phyloP scores from a whole-genome alignment of 2,888 invertebrate species.

The Smittia sp. region DNA sequence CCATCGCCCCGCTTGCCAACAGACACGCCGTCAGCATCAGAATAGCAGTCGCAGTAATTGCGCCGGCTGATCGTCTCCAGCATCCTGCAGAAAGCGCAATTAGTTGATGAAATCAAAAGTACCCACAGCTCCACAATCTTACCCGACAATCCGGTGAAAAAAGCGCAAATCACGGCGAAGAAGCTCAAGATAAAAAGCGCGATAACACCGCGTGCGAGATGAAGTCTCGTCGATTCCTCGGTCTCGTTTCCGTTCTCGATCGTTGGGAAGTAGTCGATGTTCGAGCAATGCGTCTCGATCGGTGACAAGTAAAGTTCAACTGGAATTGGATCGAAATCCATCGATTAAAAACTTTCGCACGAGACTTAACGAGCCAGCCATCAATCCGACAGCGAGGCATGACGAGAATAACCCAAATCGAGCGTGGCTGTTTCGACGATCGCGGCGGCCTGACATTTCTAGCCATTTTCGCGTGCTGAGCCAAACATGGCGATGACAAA shows the following conservation, averaged over 20 bases:
- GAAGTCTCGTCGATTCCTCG: slow-evolving; percentile 68
- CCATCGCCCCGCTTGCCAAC: slow-evolving; percentile 90
- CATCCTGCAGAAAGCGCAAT: slow-evolving; percentile 61
- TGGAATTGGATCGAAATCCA: slow-evolving; percentile 60
- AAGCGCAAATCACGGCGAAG: slow-evolving; percentile 86
- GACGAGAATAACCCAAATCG: slow-evolving; percentile 22
- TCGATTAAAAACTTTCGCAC: slow-evolving; percentile 42
- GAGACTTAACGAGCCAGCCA: neutral
- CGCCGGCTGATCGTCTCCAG: slow-evolving; percentile 91
- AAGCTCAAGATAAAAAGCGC: slow-evolving; percentile 92
- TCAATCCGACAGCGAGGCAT: slow-evolving; percentile 19
- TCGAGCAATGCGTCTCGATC: slow-evolving; percentile 91
- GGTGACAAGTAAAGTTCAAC: slow-evolving; percentile 87
- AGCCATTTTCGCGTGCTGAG: slow-evolving; percentile 3
- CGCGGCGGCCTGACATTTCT: neutral
- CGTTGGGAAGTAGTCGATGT: slow-evolving; percentile 92
- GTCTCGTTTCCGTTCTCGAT: slow-evolving; percentile 68
- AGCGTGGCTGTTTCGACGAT: neutral
- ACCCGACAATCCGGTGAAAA: slow-evolving; percentile 86
- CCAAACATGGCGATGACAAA: slow-evolving; percentile 6
- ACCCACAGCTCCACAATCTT: neutral
- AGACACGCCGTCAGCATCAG: slow-evolving; percentile 63
- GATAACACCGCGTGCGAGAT: slow-evolving; percentile 89
- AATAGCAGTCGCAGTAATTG: slow-evolving; percentile 90
- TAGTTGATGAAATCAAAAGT: neutral